Percentiles rank a stretch among this genome's conserved stretches.
Conservation (phyloP, 2,797 vertebrate species). For the Anisognathus igniventris region DNA sequence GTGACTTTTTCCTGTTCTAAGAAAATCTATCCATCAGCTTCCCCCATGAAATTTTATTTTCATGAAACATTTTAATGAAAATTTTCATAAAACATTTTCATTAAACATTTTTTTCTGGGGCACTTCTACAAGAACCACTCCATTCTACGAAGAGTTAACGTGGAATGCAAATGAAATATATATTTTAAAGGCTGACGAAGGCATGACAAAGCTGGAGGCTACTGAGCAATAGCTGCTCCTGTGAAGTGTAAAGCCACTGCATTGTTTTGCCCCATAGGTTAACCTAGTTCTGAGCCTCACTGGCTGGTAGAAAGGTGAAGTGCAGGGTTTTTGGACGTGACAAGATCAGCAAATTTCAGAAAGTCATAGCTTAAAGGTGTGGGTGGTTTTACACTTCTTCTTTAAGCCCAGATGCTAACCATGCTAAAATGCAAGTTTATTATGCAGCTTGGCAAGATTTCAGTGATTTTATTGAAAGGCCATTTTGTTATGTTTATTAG, state of each 20-base stretch:
- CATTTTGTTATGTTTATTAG: slow-evolving; percentile 56
- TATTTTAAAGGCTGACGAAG: neutral
- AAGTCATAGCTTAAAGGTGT: neutral
- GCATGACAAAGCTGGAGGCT: neutral
- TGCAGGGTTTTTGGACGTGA: fast-evolving
- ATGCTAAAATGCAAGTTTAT: slow-evolving; percentile 10
- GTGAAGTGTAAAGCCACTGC: neutral
- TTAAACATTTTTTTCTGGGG: neutral
- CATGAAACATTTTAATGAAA: neutral
- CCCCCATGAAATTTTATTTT: neutral
- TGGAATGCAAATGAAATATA: neutral
- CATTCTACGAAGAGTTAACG: neutral
- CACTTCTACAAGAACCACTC: neutral
- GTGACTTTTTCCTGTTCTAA: neutral
- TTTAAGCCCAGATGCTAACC: slow-evolving; percentile 1
- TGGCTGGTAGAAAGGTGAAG: neutral
- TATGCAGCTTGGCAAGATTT: slow-evolving; percentile 4
- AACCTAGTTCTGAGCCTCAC: neutral
- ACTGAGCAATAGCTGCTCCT: neutral
- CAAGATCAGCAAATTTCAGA: neutral
- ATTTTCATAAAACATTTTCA: no score
- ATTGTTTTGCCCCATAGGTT: neutral
- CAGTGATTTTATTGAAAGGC: slow-evolving; percentile 16
- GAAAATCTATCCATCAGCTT: neutral
- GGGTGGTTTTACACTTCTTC: neutral